Evolutionary conservation across 1,140 invertebrate genomes (phyloP), one percentile per base, ranked within the genome.

Genomic region (Cydia strobilella): DNA sequence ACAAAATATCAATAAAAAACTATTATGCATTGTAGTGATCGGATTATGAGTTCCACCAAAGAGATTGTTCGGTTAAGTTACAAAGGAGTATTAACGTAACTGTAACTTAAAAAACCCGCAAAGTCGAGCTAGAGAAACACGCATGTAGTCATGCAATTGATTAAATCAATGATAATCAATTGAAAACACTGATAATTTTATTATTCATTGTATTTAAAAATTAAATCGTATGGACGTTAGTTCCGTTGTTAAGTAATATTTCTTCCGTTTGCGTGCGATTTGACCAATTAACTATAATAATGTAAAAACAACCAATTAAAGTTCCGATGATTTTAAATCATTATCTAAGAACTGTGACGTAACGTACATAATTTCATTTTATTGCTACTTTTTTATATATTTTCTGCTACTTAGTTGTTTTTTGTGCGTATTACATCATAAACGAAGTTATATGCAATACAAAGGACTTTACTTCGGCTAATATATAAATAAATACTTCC

Each of bases 251-350:
- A 59, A 59, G 54, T 59, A 59, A 20, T 10, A 3, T 23, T 59
- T 59, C 54, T 59, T 59, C 20, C 54, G 54, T 59, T 59, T 59
- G 54, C 18, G 54, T 23, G 54, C 10, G 10, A 23, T 59, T 59
- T 59, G 65, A 27, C 13, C 27, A 69, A 31, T 69, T 69, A 27
- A 39, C 13, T 69, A 35, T 31, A 39, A 31, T 6, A 27, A 66
- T 10, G 12, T 27, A 15, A 66, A 65, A 69, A 69, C 3, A 39
- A 31, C 25, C 6, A 31, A 31, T 31, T 20, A 10, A 59, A 23
- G 7, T 23, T 23, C 9, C 20, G 2, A 59, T 12, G 15, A 5
- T 54, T 54, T 54, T 18, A 18, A 54, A 54, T 18, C 6, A 20
- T 54, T 54, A 18, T 5, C 51, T 48, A 48, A 54, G 5, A 54